Evolutionary conservation across 2,797 vertebrate species (phyloP), one percentile per base, ranked within the genome.

Genomic region (Calcarius lapponicus): DNA sequence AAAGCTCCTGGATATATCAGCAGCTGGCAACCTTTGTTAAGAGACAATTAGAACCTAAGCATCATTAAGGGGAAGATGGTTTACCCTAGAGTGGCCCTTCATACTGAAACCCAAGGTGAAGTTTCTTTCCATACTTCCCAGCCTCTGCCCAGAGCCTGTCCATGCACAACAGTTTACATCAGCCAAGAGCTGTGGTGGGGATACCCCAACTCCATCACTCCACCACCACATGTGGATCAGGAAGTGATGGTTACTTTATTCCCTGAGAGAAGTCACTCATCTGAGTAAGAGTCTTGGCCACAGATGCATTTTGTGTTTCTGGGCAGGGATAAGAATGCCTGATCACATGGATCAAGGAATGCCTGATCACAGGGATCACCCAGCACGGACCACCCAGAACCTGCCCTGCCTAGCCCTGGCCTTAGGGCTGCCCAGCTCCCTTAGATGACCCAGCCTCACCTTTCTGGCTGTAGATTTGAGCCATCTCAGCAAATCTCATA

Each of bases 1-100:
- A 99, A 99, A 92, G 99, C 99, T 79, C 98, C 99, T 0, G 99
- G 99, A 95, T 99, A 99, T 21, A 99, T 98, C 96, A 99, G 97
- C 96, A 99, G 97, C 97, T 99, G 98, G 90, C 99, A 99, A 70
- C 98, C 99, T 99, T 87, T 61, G 64, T 93, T 53, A 71, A 60
- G 69, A 81, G n/a, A 95, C 54, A 92, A 67, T 72, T 6, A 88
- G 24, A 92, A 89, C 8, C 48, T 53, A 67, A 26, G 24, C 20
- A 54, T 84, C 38, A 60, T 45, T 51, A 66, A 84, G 13, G 10
- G 40, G 24, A 94, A 84, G 29, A 79, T 7, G 6, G 18, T 36
- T 80, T 48, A 69, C 11, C 56, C 54, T 60, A 21, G 13, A 50
- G 26, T 4, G 6, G 29, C 26, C 36, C 60, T 87, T 80, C 38